Base-by-base conservation (phyloP, 1,140 invertebrate genomes). In the Helicoverpa zea region DNA sequence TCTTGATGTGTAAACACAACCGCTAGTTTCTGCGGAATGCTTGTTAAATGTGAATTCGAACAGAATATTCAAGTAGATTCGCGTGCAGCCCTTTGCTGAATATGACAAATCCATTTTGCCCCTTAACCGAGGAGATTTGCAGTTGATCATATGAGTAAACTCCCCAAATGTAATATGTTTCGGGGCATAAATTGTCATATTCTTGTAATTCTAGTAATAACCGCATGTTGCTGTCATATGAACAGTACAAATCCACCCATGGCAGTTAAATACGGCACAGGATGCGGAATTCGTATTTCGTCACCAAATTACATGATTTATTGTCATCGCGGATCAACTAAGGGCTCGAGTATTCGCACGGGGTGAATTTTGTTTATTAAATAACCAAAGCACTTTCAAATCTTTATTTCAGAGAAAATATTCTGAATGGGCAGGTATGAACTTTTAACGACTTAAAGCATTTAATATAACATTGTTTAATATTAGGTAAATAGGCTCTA, bases 291-390 rank as follows among this genome's bases (percentile, higher is more conserved):
- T 84, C 89, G 85, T 83, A 79, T 90, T 89, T 90, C 86, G 88
- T 88, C 92, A 88, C 90, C 88, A 93, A 93, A 93, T 93, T 93
- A 93, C 85, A 92, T 93, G 93, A 94, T 94, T 94, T 94, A 94
- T 93, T 93, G 90, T 93, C 90, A 93, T 92, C 84, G 84, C 84
- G 86, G 89, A 94, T 93, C 87, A 90, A 85, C 82, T 83, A 49
- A 23, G 35, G 43, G 73, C 73, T 58, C 58, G 43, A 43, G 18
- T 49, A 49, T 64, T 52, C 82, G 88, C 84, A 89, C 84, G 59
- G 76, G 85, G 79, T 70, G 83, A 56, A 66, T 82, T 84, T 80
- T 56, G 14, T 80, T 49, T 52, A 7, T 1, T 0, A 68, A 68
- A 43, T 43, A 43, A 43, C 35, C 35, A 43, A 49, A 68, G 2